Evolutionary conservation across 2,888 invertebrate species (phyloP).

Genomic region (Pseudococcus jackbeardsleyi): DNA sequence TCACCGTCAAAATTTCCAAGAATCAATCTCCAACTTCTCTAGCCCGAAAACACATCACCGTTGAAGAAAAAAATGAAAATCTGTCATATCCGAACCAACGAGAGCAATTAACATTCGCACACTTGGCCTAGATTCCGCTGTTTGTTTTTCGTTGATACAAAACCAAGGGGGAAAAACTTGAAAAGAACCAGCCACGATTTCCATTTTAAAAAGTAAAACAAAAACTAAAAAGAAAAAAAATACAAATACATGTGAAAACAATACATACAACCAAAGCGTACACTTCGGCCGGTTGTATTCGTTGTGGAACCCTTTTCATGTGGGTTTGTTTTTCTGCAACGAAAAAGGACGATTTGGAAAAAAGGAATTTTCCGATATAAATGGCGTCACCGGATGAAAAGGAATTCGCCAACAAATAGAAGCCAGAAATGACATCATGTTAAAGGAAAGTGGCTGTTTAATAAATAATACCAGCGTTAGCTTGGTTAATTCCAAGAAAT

Average conservation of each 20-base stretch:
- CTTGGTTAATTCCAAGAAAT: conserved; percentile 30
- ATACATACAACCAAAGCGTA: neutral
- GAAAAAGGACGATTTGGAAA: conserved; percentile 11
- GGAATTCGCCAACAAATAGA: conserved; percentile 7
- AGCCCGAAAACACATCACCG: too few relatives aligned
- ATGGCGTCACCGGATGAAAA: conserved; percentile 34
- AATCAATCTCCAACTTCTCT: too few relatives aligned
- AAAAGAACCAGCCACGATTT: neutral
- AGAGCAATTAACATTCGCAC: neutral
- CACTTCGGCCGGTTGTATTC: neutral
- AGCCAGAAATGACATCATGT: conserved; percentile 8
- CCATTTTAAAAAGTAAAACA: conserved; percentile 28
- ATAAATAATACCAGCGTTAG: conserved; percentile 45
- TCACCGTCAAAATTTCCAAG: too few relatives aligned
- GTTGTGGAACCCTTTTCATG: neutral
- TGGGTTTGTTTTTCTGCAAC: conserved; percentile 9
- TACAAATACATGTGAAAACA: conserved; percentile 24
- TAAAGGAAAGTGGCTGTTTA: conserved; percentile 31
- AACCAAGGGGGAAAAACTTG: neutral
- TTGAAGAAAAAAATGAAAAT: neutral
- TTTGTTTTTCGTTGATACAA: neutral
- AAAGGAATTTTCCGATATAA: conserved; percentile 32
- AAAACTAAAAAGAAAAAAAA: neutral
- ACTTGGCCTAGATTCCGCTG: neutral
- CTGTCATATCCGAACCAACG: neutral